These are phyloP conservation scores for Canis aureus DNA, from an alignment of 2,113 vertebrate genomes.

Conservation along the genomic window DNA sequence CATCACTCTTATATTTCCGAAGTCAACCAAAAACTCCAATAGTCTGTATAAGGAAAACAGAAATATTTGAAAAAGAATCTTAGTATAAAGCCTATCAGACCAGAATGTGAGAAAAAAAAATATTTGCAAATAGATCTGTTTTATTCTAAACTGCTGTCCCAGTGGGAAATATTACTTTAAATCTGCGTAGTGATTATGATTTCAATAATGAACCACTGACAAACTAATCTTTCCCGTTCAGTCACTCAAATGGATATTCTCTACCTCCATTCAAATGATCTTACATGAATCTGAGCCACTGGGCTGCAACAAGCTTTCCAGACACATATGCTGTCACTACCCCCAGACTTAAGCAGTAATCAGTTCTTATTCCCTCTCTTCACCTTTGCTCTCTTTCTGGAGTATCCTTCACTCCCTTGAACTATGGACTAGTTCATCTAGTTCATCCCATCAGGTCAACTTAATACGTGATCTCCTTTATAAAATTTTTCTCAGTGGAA, in stretches of 20 bases:
- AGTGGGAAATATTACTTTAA: not conserved
- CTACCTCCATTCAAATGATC: not conserved
- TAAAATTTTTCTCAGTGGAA: not conserved
- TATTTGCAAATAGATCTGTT: not conserved
- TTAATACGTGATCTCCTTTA: not conserved
- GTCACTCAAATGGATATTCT: not conserved
- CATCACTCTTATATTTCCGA: not conserved
- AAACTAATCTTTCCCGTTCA: not conserved
- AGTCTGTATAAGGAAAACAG: not conserved
- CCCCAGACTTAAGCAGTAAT: not conserved
- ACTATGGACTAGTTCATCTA: not conserved
- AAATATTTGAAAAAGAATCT: not conserved
- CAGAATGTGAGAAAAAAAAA: not conserved
- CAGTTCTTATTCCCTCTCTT: not conserved
- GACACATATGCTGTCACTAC: not conserved
- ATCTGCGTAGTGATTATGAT: not conserved
- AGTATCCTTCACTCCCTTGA: not conserved
- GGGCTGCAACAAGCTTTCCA: not conserved
- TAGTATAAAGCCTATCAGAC: not conserved
- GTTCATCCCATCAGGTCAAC: not conserved
- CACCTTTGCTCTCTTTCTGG: not conserved
- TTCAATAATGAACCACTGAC: not conserved
- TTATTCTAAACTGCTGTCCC: not conserved
- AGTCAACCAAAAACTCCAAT: not conserved
- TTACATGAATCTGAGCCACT: not conserved